Evolutionary conservation across 1,140 invertebrate genomes (phyloP).

Genomic region (Hypothenemus hampei): DNA sequence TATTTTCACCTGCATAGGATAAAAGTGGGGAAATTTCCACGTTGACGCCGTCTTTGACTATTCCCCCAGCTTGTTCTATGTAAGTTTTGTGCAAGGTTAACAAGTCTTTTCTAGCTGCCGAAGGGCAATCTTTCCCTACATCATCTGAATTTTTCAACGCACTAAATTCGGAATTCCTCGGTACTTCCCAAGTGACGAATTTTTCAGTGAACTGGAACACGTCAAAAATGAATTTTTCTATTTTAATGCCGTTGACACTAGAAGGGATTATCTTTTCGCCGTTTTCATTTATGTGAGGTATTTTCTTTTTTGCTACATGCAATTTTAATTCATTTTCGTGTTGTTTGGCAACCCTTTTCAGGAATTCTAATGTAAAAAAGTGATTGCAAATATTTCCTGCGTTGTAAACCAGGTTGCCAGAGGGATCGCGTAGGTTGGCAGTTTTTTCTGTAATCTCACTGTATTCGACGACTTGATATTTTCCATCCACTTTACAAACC

Average conservation of each 20-base stretch:
- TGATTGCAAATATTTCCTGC: conserved; percentile 99
- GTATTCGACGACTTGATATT: conserved; percentile 95
- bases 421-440: conserved; percentile 69
- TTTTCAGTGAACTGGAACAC: conserved; percentile 90
- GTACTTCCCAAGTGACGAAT: conserved; percentile 91
- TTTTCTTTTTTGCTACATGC: conserved; percentile 97
- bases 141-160: conserved; percentile 92
- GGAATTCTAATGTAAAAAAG: conserved; percentile 87
- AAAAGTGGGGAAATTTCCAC: conserved; percentile 90
- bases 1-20: conserved; percentile 85
- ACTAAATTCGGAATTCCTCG: conserved; percentile 91
- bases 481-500: conserved; percentile 83
- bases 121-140: conserved; percentile 84
- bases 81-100: conserved; percentile 78
- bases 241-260: conserved; percentile 93
- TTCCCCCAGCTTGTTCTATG: conserved; percentile 79
- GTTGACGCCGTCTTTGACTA: conserved; percentile 60
- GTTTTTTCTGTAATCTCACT: conserved; percentile 90
- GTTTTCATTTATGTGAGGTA: conserved; percentile 74
- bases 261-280: conserved; percentile 71
- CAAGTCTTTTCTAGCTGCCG: conserved; percentile 76
- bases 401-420: conserved; percentile 83
- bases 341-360: conserved; percentile 60
- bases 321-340: conserved; percentile 73
- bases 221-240: conserved; percentile 99